Percentiles rank a stretch among this genome's conserved stretches.
phyloP scores from a whole-genome alignment of 2,113 vertebrate genomes.

The Phasianus colchicus region DNA sequence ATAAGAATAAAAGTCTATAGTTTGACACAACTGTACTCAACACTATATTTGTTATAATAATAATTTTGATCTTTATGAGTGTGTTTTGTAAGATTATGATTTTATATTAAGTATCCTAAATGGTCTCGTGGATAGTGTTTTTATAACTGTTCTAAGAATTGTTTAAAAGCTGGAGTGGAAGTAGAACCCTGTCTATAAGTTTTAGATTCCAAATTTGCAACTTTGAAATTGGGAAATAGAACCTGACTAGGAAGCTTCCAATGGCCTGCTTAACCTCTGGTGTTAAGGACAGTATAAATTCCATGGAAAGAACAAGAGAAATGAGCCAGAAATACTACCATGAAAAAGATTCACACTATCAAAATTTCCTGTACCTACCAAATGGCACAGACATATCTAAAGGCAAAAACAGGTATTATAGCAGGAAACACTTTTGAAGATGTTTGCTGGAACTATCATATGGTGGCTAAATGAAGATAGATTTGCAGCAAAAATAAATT shows the following conservation, averaged over 20 bases:
- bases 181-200: neutral
- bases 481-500: neutral
- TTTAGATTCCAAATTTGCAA: neutral
- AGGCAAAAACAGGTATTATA: neutral
- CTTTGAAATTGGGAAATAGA: neutral
- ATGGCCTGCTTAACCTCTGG: neutral
- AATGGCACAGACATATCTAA: neutral
- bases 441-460: neutral
- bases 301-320: neutral
- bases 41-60: neutral
- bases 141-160: neutral
- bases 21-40: neutral
- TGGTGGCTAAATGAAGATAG: neutral
- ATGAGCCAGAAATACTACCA: neutral
- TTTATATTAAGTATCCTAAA: neutral
- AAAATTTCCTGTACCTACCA: neutral
- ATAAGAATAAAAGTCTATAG: neutral
- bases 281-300: neutral
- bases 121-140: neutral
- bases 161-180: neutral
- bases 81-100: neutral
- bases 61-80: neutral
- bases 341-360: neutral
- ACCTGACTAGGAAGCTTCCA: neutral
- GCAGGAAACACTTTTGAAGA: neutral